These are phyloP conservation scores for Rhegmatorhina hoffmannsi DNA, from an alignment of 2,113 vertebrate species.

Conservation along the genomic window DNA sequence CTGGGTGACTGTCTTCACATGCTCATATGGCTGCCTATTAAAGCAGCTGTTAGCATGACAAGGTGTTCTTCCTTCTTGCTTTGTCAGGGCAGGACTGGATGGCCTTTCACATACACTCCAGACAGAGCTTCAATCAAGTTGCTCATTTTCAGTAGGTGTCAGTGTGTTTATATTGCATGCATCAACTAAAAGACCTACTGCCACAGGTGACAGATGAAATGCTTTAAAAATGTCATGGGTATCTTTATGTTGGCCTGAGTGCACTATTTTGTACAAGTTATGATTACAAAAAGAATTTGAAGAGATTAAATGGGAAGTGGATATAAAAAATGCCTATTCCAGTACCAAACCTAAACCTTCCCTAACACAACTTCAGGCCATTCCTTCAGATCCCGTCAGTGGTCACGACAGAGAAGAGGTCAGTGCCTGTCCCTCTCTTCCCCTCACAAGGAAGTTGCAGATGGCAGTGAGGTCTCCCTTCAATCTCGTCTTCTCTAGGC, in stretches of 20 bases:
- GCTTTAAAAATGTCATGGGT: background rate
- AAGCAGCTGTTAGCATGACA: background rate
- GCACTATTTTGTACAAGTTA: background rate
- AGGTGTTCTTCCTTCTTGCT: background rate
- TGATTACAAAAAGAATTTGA: background rate
- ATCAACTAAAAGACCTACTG: background rate
- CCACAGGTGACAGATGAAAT: background rate
- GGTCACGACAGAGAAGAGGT: background rate
- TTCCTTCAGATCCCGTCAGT: background rate
- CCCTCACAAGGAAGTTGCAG: background rate
- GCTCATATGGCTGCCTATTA: background rate
- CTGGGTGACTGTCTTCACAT: background rate
- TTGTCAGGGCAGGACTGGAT: background rate
- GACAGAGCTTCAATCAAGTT: background rate
- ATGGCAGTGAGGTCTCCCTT: background rate
- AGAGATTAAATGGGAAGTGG: background rate
- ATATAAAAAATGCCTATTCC: background rate
- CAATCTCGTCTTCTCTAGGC: background rate
- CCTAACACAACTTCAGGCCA: background rate
- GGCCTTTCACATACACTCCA: background rate
- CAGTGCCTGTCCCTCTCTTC: background rate
- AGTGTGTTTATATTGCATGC: background rate
- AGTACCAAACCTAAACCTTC: background rate
- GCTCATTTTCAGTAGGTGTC: background rate
- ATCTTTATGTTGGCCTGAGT: background rate